Percentiles rank a stretch among this genome's conserved stretches.
These are phyloP conservation scores for Paracentrotus lividus DNA, from an alignment of 53 echinoderm and acorn worm genomes.

Conservation along the genomic window DNA sequence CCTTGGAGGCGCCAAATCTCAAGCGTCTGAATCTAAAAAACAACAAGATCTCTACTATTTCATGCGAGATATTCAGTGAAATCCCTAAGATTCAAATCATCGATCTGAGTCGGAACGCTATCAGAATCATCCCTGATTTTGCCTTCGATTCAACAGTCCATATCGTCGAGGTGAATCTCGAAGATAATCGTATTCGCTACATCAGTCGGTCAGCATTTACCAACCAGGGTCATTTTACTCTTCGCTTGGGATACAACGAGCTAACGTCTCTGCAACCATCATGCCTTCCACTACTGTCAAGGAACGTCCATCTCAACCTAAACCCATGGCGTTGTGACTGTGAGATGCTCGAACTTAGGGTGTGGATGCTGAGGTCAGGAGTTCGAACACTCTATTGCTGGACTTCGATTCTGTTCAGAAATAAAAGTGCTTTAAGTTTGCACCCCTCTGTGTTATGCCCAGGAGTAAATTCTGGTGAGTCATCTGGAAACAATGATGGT, in stretches of 20 bases:
- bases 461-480: neutral
- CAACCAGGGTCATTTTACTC: constrained; percentile 11
- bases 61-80: neutral
- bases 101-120: neutral
- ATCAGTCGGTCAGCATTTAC: neutral
- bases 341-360: neutral
- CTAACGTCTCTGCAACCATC: neutral
- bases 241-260: constrained; percentile 4
- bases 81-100: neutral
- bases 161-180: neutral
- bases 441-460: neutral
- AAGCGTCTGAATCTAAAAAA: neutral
- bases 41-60: neutral
- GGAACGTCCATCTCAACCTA: constrained; percentile 3
- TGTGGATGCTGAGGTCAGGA: neutral
- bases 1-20: neutral
- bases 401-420: neutral
- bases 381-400: neutral
- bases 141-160: neutral
- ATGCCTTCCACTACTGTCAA: neutral
- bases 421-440: neutral
- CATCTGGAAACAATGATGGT: neutral
- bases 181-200: neutral
- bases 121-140: neutral
- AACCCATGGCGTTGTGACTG: constrained; percentile 43